Conservation (phyloP, 1,140 invertebrate genomes). For the Hestina assimilis region DNA sequence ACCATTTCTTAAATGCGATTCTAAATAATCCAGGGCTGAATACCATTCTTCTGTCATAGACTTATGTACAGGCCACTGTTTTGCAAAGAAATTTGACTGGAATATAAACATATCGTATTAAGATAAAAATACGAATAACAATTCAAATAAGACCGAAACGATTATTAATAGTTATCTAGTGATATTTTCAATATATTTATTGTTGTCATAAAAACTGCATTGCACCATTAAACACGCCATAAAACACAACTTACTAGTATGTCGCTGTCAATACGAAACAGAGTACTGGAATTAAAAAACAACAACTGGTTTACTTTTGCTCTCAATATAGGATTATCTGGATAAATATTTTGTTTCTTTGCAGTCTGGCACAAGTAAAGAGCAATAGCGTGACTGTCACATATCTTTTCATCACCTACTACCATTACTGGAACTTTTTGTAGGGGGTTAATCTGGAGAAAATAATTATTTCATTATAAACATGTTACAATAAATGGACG, state of each 20-base stretch:
- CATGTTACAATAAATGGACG: no score
- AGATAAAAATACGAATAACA: background rate
- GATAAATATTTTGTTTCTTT: conserved; percentile 36
- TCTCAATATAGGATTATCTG: conserved; percentile 26
- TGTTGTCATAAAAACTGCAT: no score
- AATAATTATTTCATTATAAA: no score
- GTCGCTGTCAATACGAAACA: conserved; percentile 56
- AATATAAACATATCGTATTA: conserved; percentile 21
- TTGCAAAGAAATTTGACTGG: conserved; percentile 51
- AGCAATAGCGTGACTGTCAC: conserved; percentile 61
- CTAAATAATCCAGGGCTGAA: conserved; percentile 43
- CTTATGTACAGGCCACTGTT: conserved; percentile 35
- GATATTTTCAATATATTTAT: no score
- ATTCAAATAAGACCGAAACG: no score
- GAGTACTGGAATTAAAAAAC: conserved; percentile 50
- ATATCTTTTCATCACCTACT: conserved; percentile 33
- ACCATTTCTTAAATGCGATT: conserved; percentile 32
- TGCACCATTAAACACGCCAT: background rate
- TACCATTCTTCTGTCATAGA: conserved; percentile 42
- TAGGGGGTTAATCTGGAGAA: conserved; percentile 56
- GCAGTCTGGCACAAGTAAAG: conserved; percentile 45
- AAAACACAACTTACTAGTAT: conserved; percentile 46
- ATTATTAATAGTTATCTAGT: no score
- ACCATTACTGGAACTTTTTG: conserved; percentile 58
- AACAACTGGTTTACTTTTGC: conserved; percentile 50